phyloP scores from a whole-genome alignment of 2,888 invertebrate species.

The Callyntrura sp. region DNA sequence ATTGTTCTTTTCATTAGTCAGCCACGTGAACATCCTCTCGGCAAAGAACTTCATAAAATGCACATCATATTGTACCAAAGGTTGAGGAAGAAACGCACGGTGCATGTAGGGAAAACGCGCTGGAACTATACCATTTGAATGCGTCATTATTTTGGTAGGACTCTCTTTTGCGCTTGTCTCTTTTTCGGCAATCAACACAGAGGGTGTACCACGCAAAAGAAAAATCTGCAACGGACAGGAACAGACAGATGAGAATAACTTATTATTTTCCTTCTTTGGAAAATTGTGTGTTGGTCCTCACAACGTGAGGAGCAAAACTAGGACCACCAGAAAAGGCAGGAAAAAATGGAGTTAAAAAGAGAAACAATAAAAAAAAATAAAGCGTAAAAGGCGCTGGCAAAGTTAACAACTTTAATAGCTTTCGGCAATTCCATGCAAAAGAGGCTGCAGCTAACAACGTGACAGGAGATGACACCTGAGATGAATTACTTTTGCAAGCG shows the following conservation, averaged over 20 bases:
- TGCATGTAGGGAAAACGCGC: too few relatives aligned
- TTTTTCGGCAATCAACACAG: not conserved
- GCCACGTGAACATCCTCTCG: not conserved
- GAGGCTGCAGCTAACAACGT: not conserved
- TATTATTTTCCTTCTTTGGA: slow-evolving; percentile 29
- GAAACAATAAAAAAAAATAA: not conserved
- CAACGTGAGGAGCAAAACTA: not conserved
- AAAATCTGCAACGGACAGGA: not conserved
- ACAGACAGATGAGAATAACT: not conserved
- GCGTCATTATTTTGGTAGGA: too few relatives aligned
- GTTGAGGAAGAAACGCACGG: not conserved
- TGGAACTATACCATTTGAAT: too few relatives aligned
- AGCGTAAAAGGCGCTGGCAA: not conserved
- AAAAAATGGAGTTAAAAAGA: not conserved
- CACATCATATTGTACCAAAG: slow-evolving; percentile 30
- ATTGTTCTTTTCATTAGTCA: slow-evolving; percentile 52
- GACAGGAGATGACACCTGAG: too few relatives aligned
- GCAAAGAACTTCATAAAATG: not conserved
- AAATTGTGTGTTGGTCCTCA: not conserved
- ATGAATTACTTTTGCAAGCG: not conserved
- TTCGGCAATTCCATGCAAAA: not conserved
- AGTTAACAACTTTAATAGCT: not conserved
- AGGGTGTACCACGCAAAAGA: not conserved
- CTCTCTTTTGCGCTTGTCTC: too few relatives aligned
- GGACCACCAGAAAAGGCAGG: not conserved